Conservation (phyloP, 2,888 invertebrate species). For the Amphiduros pacificus region DNA sequence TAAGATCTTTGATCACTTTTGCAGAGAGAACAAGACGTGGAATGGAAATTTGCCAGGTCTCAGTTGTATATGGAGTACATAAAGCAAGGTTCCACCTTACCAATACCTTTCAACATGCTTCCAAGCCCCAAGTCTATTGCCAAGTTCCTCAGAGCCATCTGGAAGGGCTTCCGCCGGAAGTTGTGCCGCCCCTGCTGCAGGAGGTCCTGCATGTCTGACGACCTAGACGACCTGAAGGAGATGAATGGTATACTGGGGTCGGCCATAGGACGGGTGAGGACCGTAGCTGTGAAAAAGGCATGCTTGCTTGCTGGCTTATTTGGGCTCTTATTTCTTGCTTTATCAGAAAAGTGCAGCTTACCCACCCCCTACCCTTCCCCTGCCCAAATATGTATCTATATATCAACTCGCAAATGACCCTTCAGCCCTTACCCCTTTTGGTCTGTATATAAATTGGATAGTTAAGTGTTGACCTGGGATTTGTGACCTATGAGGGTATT, state of each 20-base stretch:
- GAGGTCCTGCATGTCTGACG: not conserved
- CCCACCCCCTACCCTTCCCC: too few species aligned
- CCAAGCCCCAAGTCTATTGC: slow-evolving; percentile 42
- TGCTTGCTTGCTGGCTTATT: too few species aligned
- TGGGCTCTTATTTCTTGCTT: too few species aligned
- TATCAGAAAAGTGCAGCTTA: too few species aligned
- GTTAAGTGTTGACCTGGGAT: too few species aligned
- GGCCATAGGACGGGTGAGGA: slow-evolving; percentile 4
- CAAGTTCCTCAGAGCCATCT: slow-evolving; percentile 9
- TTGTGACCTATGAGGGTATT: too few species aligned
- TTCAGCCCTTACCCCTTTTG: too few species aligned
- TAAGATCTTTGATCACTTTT: not conserved
- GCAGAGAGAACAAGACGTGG: slow-evolving; percentile 54
- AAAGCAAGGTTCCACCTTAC: slow-evolving; percentile 64
- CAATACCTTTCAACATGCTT: slow-evolving; percentile 57
- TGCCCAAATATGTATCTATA: too few species aligned
- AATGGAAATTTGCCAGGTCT: slow-evolving; percentile 58
- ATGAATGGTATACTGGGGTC: slow-evolving; percentile 16
- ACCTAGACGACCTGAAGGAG: not conserved
- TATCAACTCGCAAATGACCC: too few species aligned
- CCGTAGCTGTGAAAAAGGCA: too few species aligned
- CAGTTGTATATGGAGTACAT: slow-evolving; percentile 61
- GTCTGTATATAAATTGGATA: too few species aligned
- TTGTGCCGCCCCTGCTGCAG: not conserved
- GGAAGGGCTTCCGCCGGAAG: not conserved